Base-by-base conservation (phyloP, 2,113 vertebrate genomes). In the Helogale parvula region DNA sequence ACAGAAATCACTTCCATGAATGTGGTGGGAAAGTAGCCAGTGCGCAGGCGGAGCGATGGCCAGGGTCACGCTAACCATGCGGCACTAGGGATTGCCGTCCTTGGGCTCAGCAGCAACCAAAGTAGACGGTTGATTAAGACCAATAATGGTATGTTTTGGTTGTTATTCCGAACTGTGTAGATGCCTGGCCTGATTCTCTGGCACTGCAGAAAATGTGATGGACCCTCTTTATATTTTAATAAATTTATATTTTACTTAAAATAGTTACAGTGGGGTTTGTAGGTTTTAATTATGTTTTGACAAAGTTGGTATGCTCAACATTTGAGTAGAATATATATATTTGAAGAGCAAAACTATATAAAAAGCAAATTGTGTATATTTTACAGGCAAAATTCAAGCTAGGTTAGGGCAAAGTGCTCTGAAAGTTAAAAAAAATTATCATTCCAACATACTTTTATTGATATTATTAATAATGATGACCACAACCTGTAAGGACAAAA, bases 41-140 rank as follows among this genome's bases (percentile, higher is more conserved):
- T 1, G 13, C 12, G 2, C 16, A 27, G 25, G 19, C 0, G 11
- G 8, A 69, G 41, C 65, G 12, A 16, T 0, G 45, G 38, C 65
- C 71, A 25, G 6, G 38, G 47, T n/a, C 77, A 6, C 14, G 2
- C 2, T 13, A 29, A 27, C 13, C 50, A 9, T 9, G 50, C 38
- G 19, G 0, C 2, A 14, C 41, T 9, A 10, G 31, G 27, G 33
- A 21, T 27, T 72, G 27, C 33, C 54, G 31, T 23, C 19, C 57
- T 14, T 29, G 17, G 19, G 21, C 25, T 45, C 57, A 66, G 76
- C 9, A 35, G 29, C 23, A 5, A 17, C 16, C 13, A 11, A 52
- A 83, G 16, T 9, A 85, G 47, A 47, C 10, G 38, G 35, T 9
- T 41, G 41, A 23, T 50, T 14, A 85, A 54, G 41, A 23, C 23